Percentiles rank a stretch among this genome's conserved stretches.
These are phyloP conservation scores for Machaerirhynchus nigripectus DNA, from an alignment of 2,113 vertebrate species.

Conservation along the genomic window DNA sequence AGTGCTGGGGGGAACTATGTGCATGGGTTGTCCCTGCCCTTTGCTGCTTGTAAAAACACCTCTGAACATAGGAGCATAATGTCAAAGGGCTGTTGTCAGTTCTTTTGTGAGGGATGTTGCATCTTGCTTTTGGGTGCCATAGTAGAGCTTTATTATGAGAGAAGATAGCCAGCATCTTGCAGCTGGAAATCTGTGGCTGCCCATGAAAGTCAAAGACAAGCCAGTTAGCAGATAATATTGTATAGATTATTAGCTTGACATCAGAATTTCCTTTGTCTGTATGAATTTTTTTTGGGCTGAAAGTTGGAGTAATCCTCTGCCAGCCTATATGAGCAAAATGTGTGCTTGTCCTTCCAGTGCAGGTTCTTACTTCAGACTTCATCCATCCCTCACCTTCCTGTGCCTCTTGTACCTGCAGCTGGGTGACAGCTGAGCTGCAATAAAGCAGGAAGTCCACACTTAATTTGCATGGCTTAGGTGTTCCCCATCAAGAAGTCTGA, in stretches of 20 bases:
- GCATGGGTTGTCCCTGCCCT: rapidly evolving
- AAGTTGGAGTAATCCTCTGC: neutral
- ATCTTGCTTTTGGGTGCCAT: neutral
- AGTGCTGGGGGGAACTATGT: neutral
- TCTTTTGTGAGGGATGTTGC: neutral
- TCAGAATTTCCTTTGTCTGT: neutral
- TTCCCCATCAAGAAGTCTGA: neutral
- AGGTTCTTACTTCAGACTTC: neutral
- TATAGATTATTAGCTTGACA: neutral
- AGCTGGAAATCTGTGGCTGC: neutral
- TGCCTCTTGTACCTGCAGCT: neutral
- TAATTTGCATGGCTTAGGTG: neutral
- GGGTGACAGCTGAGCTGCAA: neutral
- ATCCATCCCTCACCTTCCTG: neutral
- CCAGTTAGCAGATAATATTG: neutral
- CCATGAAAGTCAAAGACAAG: neutral
- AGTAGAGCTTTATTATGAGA: neutral
- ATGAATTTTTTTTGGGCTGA: neutral
- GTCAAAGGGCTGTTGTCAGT: neutral
- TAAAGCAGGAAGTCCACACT: neutral
- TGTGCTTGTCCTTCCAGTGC: neutral
- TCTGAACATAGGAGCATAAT: neutral
- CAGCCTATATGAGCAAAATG: neutral
- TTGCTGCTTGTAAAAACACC: neutral
- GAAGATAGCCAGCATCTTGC: neutral